Conservation (phyloP, 2,113 vertebrate species). For the Tupaia chinensis region DNA sequence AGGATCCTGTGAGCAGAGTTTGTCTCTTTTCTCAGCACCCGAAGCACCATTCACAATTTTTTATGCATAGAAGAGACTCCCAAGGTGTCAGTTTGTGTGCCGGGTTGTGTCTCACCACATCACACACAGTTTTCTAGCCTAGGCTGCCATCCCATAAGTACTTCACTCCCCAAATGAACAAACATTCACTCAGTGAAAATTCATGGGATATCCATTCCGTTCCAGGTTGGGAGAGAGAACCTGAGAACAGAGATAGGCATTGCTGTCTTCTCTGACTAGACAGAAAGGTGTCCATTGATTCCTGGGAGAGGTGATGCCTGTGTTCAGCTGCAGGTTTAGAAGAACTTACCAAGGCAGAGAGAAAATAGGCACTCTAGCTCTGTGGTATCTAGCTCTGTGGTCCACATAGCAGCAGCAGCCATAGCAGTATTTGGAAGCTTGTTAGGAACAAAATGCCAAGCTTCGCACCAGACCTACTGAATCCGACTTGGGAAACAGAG, state of each 20-base stretch:
- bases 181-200: background rate
- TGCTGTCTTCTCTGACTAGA: background rate
- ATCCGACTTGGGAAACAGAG: background rate
- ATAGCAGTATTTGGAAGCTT: background rate
- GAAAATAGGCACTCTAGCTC: background rate
- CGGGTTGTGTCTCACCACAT: background rate
- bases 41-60: background rate
- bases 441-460: conserved; percentile 4
- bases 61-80: background rate
- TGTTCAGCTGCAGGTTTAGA: background rate
- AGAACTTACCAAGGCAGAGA: background rate
- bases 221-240: background rate
- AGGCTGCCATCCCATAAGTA: background rate
- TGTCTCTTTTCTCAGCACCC: background rate
- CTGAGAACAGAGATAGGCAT: background rate
- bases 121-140: background rate
- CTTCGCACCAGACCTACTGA: background rate
- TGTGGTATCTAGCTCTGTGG: background rate
- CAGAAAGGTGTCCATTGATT: background rate
- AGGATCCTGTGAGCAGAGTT: background rate
- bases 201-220: background rate
- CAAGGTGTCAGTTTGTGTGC: background rate
- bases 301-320: background rate
- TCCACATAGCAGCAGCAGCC: background rate
- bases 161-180: background rate